Conservation (phyloP, 2,888 invertebrate species). For the Amitus sp. region DNA sequence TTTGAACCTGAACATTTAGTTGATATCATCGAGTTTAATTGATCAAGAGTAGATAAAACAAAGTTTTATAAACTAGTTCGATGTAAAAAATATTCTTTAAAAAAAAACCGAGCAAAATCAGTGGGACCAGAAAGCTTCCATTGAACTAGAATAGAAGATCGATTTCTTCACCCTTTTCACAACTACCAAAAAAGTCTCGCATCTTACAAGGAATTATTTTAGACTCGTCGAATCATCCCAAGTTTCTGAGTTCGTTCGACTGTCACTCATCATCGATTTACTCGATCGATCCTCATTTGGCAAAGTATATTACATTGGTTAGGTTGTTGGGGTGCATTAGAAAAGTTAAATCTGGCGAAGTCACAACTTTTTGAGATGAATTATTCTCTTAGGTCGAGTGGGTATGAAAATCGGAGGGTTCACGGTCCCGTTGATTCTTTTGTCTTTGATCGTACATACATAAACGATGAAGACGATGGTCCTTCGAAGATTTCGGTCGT, state of each 20-base stretch:
- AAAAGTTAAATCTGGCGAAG: constrained; percentile 1
- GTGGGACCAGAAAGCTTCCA: too few relatives aligned
- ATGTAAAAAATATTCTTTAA: too few relatives aligned
- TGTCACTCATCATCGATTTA: background rate
- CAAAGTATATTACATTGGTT: too few relatives aligned
- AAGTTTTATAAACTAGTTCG: too few relatives aligned
- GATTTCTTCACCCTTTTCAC: too few relatives aligned
- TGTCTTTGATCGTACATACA: constrained; percentile 26
- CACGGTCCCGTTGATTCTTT: constrained; percentile 13
- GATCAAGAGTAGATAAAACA: too few relatives aligned
- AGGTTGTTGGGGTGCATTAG: background rate
- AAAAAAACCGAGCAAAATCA: too few relatives aligned
- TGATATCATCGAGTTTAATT: too few relatives aligned
- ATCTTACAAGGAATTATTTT: background rate
- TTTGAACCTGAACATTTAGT: too few relatives aligned
- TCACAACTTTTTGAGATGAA: constrained; percentile 3
- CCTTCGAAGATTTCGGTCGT: constrained; percentile 37
- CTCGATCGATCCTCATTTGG: constrained; percentile 3
- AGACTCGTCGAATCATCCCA: background rate
- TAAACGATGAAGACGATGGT: constrained; percentile 31
- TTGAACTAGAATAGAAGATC: too few relatives aligned
- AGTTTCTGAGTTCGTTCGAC: background rate
- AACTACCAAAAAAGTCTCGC: background rate
- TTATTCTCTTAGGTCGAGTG: constrained; percentile 17
- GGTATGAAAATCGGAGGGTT: constrained; percentile 22